Percentiles rank a stretch among this genome's conserved stretches.
Conservation (phyloP, 2,888 invertebrate genomes). For the Drosophila kokeensis region DNA sequence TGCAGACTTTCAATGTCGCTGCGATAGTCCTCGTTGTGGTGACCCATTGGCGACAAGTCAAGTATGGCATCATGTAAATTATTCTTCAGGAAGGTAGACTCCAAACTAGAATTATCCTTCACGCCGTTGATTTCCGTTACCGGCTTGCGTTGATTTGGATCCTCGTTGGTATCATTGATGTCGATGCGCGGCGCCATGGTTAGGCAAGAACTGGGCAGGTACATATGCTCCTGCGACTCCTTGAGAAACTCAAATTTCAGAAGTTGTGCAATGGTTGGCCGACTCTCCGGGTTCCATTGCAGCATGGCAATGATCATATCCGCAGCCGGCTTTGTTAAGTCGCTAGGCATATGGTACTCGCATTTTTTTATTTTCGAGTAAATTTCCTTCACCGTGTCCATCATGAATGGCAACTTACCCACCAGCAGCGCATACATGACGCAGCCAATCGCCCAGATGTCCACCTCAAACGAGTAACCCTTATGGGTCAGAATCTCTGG, state of each 20-base stretch:
- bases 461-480: constrained; percentile 99
- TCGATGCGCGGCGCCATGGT: constrained; percentile 95
- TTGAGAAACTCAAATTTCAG: constrained; percentile 91
- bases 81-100: constrained; percentile 84
- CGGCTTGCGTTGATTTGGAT: constrained; percentile 86
- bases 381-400: constrained; percentile 96
- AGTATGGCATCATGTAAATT: constrained; percentile 85
- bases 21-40: too few relatives aligned
- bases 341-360: constrained; percentile 92
- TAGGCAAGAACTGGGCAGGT: constrained; percentile 96
- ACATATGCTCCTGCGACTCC: constrained; percentile 90
- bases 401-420: constrained; percentile 99
- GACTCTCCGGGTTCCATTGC: constrained; percentile 92
- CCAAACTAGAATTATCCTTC: constrained; percentile 83
- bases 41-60: too few relatives aligned
- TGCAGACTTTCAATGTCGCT: constrained; percentile 83
- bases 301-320: constrained; percentile 93
- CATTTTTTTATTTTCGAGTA: constrained; percentile 97
- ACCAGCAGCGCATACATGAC: constrained; percentile 98
- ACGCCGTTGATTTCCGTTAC: constrained; percentile 88
- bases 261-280: constrained; percentile 92
- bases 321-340: constrained; percentile 88
- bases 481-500: constrained; percentile 98
- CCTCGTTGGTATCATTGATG: constrained; percentile 78
- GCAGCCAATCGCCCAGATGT: constrained; percentile 99